phyloP scores from a whole-genome alignment of 2,888 invertebrate genomes.

The Eupithecia insigniata region DNA sequence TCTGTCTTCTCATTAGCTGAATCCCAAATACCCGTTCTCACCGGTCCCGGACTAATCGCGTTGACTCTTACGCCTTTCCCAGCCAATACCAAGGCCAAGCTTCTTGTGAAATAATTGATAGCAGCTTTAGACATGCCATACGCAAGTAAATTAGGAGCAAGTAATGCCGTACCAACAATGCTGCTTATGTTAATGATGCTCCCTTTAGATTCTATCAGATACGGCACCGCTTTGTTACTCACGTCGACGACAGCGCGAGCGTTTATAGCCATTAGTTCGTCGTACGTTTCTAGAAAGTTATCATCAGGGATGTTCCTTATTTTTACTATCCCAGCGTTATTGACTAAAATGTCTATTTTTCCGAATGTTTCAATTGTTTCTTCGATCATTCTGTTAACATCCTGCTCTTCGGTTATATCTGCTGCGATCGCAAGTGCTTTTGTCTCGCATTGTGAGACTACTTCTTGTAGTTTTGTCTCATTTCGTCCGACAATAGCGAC shows the following conservation, averaged over 20 bases:
- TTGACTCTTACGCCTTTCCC: slow-evolving; percentile 52
- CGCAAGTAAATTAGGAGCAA: slow-evolving; percentile 31
- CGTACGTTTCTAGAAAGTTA: slow-evolving; percentile 45
- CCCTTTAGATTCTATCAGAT: slow-evolving; percentile 54
- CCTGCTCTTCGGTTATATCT: slow-evolving; percentile 35
- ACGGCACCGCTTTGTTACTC: slow-evolving; percentile 51
- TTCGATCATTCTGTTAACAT: slow-evolving; percentile 49
- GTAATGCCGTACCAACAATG: slow-evolving; percentile 36
- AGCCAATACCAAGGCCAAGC: slow-evolving; percentile 76
- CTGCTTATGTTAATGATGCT: slow-evolving; percentile 61
- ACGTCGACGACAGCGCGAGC: slow-evolving; percentile 51
- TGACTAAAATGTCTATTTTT: slow-evolving; percentile 50
- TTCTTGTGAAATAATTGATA: slow-evolving; percentile 92
- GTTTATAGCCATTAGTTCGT: slow-evolving; percentile 55
- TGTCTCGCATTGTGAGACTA: slow-evolving; percentile 57
- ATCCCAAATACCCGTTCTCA: slow-evolving; percentile 49
- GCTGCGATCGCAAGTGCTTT: neutral
- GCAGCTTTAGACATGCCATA: slow-evolving; percentile 90
- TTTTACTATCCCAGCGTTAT: slow-evolving; percentile 7
- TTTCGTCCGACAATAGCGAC: slow-evolving; percentile 87
- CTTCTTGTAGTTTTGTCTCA: slow-evolving; percentile 84
- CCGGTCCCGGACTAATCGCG: slow-evolving; percentile 51
- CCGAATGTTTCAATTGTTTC: slow-evolving; percentile 50
- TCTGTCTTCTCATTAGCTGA: neutral
- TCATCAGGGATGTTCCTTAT: neutral